Evolutionary conservation across 2,797 vertebrate species (phyloP).

Genomic region (Sebastes nivosus): DNA sequence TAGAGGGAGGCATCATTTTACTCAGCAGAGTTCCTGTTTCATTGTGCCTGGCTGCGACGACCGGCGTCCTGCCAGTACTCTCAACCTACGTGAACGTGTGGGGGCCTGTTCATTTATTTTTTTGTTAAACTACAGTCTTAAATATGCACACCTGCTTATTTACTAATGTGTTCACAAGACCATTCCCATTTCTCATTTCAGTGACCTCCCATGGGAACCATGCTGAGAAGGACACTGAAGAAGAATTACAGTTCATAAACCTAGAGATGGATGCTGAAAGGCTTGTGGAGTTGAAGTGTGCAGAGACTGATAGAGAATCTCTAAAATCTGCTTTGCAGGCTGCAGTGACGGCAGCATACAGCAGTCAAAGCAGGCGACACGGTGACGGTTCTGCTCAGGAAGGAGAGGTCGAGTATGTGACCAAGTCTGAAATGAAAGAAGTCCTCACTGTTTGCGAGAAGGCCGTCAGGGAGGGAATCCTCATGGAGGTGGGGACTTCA

Average conservation of each 20-base stretch:
- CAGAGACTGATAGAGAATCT: conserved; percentile 83
- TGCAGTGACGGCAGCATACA: conserved; percentile 74
- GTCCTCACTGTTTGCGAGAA: conserved; percentile 84
- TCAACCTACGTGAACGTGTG: no score
- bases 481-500: conserved; percentile 80
- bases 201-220: conserved; percentile 69
- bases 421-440: conserved; percentile 87
- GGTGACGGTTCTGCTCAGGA: conserved; percentile 67
- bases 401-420: conserved; percentile 83
- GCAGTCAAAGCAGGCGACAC: conserved; percentile 69
- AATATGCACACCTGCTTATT: not conserved
- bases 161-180: not conserved
- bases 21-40: no score
- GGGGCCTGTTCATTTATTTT: no score
- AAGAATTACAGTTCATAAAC: conserved; percentile 78
- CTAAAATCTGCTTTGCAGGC: conserved; percentile 82
- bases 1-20: no score
- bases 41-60: no score
- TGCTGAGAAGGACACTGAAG: conserved; percentile 79
- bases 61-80: no score
- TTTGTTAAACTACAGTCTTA: not conserved
- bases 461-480: conserved; percentile 80
- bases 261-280: conserved; percentile 82
- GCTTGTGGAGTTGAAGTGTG: conserved; percentile 78
- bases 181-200: conserved; percentile 36